Conservation (phyloP, 2,888 invertebrate genomes). For the Dasysyrphus albostriatus region DNA sequence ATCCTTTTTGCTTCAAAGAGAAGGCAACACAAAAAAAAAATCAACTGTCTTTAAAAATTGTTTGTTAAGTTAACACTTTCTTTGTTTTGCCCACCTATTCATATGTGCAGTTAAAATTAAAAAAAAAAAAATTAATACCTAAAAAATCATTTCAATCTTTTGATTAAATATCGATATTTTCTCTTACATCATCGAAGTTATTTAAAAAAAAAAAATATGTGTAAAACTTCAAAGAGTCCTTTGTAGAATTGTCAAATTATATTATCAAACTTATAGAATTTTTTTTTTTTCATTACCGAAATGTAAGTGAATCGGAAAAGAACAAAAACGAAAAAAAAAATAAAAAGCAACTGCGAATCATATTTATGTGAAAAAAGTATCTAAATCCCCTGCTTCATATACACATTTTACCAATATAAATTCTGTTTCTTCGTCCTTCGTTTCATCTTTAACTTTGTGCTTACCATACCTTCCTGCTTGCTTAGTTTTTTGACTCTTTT, state of each 20-base stretch:
- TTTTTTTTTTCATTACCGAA: slow-evolving; percentile 21
- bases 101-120: background rate
- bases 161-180: slow-evolving; percentile 46
- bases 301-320: slow-evolving; percentile 39
- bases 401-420: slow-evolving; percentile 66
- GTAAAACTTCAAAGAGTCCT: slow-evolving; percentile 41
- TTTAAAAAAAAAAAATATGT: background rate
- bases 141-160: slow-evolving; percentile 27
- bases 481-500: slow-evolving; percentile 30
- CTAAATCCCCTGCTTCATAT: slow-evolving; percentile 49
- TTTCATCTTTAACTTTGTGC: slow-evolving; percentile 50
- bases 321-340: background rate
- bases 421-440: slow-evolving; percentile 42
- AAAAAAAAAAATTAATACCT: background rate
- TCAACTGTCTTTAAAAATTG: slow-evolving; percentile 7
- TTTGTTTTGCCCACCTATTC: background rate
- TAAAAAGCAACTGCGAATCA: background rate
- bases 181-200: slow-evolving; percentile 67
- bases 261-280: slow-evolving; percentile 1
- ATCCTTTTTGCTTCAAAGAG: background rate
- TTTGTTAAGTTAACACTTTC: background rate
- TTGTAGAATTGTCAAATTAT: background rate
- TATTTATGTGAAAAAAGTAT: slow-evolving; percentile 60
- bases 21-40: background rate
- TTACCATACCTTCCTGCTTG: slow-evolving; percentile 29